Conservation (phyloP, 92 coral and sea anemone genomes). For the Montipora capitata region DNA sequence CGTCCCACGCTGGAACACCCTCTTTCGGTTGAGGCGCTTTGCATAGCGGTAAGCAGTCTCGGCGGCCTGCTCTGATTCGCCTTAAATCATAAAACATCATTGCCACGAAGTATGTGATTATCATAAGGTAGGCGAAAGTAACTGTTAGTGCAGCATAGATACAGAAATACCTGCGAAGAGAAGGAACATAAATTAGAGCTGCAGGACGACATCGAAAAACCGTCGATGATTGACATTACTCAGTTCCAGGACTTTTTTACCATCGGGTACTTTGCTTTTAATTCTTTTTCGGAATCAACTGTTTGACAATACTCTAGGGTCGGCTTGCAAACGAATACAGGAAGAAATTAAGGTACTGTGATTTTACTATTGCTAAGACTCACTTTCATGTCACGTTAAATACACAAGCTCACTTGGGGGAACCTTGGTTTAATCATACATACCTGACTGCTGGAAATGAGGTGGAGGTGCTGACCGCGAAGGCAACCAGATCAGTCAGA, state of each 20-base stretch:
- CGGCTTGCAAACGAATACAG: too few relatives aligned
- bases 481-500: slow-evolving; percentile 92
- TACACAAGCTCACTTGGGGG: too few relatives aligned
- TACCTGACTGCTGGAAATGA: slow-evolving; percentile 84
- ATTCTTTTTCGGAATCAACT: too few relatives aligned
- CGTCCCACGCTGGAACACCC: slow-evolving; percentile 72
- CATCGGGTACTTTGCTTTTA: too few relatives aligned
- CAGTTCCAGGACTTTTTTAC: too few relatives aligned
- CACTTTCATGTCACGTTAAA: too few relatives aligned
- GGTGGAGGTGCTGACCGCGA: slow-evolving; percentile 92
- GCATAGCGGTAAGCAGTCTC: slow-evolving; percentile 83
- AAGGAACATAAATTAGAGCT: not conserved
- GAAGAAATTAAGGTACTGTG: too few relatives aligned
- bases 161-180: slow-evolving; percentile 77
- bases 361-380: too few relatives aligned
- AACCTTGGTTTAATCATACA: not conserved
- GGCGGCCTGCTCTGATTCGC: slow-evolving; percentile 82
- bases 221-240: too few relatives aligned
- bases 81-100: slow-evolving; percentile 75
- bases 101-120: slow-evolving; percentile 87
- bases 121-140: slow-evolving; percentile 77
- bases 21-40: slow-evolving; percentile 57
- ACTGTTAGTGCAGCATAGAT: slow-evolving; percentile 87
- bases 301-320: too few relatives aligned
- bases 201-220: too few relatives aligned